These are phyloP conservation scores for Helicolenus hilgendorfi DNA, from an alignment of 2,797 vertebrate species.

Conservation along the genomic window DNA sequence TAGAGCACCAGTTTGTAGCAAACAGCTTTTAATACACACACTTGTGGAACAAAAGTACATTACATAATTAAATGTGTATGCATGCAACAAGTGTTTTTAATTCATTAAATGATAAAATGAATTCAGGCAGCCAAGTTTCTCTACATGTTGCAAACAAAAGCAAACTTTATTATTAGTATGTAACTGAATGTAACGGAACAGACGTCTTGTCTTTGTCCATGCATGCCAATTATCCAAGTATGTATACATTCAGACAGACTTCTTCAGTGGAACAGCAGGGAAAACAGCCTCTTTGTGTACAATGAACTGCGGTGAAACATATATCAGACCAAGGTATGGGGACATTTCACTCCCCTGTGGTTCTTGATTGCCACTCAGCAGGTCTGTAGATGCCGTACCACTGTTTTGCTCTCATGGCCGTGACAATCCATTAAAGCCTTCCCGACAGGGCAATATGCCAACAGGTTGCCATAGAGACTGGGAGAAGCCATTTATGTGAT, in stretches of 20 bases:
- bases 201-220: not conserved
- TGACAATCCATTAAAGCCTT: slow-evolving; percentile 77
- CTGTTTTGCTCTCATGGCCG: slow-evolving; percentile 48
- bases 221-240: not conserved
- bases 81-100: not conserved
- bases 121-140: not conserved
- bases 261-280: not conserved
- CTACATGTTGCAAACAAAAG: too few species aligned
- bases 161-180: too few species aligned
- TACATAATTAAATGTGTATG: not conserved
- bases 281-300: not conserved
- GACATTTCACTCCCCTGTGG: not conserved
- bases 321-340: not conserved
- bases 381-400: not conserved
- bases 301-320: not conserved
- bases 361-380: slow-evolving; percentile 31
- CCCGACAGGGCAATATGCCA: slow-evolving; percentile 65
- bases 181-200: not conserved
- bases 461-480: slow-evolving; percentile 88
- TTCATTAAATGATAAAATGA: not conserved
- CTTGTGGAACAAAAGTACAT: not conserved
- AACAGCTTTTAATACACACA: not conserved
- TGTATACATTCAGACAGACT: not conserved
- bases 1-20: not conserved
- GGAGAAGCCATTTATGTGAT: slow-evolving; percentile 69